Evolutionary conservation across 2,113 vertebrate species (phyloP).

Genomic region (Thryonomys swinderianus): DNA sequence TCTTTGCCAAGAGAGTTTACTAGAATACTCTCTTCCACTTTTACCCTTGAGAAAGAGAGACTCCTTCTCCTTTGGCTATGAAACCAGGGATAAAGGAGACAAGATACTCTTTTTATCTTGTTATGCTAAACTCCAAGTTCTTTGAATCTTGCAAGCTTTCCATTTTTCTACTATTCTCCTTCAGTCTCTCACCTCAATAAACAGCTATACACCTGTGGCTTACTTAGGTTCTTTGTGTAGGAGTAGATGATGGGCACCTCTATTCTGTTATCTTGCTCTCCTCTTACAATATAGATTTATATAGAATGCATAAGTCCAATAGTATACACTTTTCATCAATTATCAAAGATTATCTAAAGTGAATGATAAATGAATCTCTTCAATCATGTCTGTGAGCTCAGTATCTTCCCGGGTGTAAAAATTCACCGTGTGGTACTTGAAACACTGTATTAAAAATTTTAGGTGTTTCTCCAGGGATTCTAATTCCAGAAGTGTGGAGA

Average conservation of each 20-base stretch:
- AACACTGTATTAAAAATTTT: background rate
- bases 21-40: background rate
- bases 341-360: conserved; percentile 18
- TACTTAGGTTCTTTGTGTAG: background rate
- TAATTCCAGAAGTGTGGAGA: background rate
- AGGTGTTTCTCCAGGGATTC: background rate
- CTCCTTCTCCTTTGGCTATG: background rate
- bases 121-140: background rate
- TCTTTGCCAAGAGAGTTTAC: background rate
- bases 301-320: background rate
- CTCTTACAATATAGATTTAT: background rate
- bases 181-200: background rate
- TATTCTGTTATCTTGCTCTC: background rate
- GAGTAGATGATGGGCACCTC: background rate
- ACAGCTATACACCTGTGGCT: background rate
- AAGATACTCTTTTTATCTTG: background rate
- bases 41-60: background rate
- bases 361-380: conserved; percentile 16
- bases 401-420: background rate
- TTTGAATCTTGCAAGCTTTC: background rate
- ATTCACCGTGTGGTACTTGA: background rate
- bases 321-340: background rate
- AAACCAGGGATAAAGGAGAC: background rate
- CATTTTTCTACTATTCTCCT: background rate
- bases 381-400: background rate